Base-by-base conservation (phyloP, 2,888 invertebrate genomes). In the Lissocephala sabroskyi region DNA sequence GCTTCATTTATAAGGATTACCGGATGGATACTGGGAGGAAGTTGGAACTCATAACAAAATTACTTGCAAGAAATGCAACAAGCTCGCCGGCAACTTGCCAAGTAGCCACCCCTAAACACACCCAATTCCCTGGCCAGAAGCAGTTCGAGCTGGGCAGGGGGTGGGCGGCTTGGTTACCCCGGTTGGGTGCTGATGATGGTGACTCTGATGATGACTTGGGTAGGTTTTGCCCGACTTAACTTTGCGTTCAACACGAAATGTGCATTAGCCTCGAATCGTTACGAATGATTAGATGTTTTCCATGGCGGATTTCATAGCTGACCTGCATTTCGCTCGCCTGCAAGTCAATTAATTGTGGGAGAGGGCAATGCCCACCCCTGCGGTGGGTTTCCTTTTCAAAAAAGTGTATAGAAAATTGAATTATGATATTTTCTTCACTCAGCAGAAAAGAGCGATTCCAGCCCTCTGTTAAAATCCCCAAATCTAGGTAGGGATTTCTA, bases 1-100 rank as follows among this genome's bases (percentile, higher is more conserved):
- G 79, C 77, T 79, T 73, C 71, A 73, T 79, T 76, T 73, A 73
- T 73, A 73, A 79, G 77, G 79, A 76, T 73, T 73, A 73, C 49
- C 11, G 42, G n/a, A n/a, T n/a, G n/a, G n/a, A n/a, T n/a, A n/a
- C n/a, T n/a, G 29, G 57, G 48, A 40, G 35, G 26, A 29, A 17
- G 23, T 28, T 45, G 54, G 67, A 78, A 78, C 74, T 79, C 71
- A 73, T 73, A 73, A 60, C 62, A 53, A 73, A 73, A 73, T 73
- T 73, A 70, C 68, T 68, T 68, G 76, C 68, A 71, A 63, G 64
- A 75, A 75, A 75, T 68, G 68, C 68, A 75, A 63, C 68, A 75
- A 75, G 63, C 73, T 36, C 41, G 53, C 52, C 49, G 45, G 41
- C 45, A 32, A 32, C 28, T n/a, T 17, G 23, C 40, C 35, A 41